Evolutionary conservation across 1,140 invertebrate genomes (phyloP).

Genomic region (Caerostris darwini): DNA sequence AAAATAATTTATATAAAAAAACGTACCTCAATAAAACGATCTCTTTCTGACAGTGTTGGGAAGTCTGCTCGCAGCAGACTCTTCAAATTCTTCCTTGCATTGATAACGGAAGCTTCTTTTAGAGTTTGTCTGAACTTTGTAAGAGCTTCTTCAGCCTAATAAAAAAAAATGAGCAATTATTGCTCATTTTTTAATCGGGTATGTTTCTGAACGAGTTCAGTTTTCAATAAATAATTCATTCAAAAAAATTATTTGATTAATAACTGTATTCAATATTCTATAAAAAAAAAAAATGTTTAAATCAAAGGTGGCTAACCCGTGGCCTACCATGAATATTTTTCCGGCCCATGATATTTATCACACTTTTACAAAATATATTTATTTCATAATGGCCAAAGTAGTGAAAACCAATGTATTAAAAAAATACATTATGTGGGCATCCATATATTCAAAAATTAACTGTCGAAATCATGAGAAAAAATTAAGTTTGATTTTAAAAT

Average conservation of each 20-base stretch:
- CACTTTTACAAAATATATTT: too few relatives aligned
- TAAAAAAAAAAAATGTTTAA: not conserved
- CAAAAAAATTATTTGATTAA: not conserved
- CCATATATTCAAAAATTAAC: too few relatives aligned
- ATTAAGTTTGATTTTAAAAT: too few relatives aligned
- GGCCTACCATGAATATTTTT: too few relatives aligned
- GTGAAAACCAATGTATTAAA: too few relatives aligned
- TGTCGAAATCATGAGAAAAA: too few relatives aligned
- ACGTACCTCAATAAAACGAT: constrained; percentile 64
- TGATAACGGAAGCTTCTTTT: constrained; percentile 6
- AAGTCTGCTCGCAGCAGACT: constrained; percentile 1
- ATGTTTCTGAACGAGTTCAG: not conserved
- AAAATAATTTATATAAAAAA: not conserved
- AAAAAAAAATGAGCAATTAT: not conserved
- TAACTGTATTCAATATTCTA: not conserved
- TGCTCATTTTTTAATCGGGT: not conserved
- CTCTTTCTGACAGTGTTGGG: constrained; percentile 26
- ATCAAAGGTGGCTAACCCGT: too few relatives aligned
- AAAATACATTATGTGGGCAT: too few relatives aligned
- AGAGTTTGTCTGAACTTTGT: not conserved
- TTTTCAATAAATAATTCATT: not conserved
- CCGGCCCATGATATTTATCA: too few relatives aligned
- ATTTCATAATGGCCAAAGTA: too few relatives aligned
- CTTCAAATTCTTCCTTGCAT: constrained; percentile 14
- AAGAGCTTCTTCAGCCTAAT: constrained; percentile 14